phyloP scores from a whole-genome alignment of 2,888 invertebrate species.

The Punctoribates punctum region DNA sequence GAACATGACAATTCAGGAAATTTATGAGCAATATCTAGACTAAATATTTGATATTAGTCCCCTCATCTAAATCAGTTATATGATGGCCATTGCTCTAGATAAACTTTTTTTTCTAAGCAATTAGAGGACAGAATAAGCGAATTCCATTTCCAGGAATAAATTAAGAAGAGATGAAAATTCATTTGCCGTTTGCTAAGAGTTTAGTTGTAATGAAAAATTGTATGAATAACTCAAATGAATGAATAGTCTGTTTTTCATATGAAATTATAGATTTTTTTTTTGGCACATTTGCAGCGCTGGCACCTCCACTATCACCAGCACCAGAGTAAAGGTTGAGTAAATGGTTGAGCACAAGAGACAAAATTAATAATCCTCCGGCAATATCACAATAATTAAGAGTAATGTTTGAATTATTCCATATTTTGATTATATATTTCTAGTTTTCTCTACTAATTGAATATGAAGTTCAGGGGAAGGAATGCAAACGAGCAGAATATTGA shows the following conservation, averaged over 20 bases:
- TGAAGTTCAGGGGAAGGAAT: not conserved
- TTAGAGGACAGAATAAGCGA: no score
- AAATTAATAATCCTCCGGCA: constrained; percentile 25
- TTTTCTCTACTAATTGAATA: not conserved
- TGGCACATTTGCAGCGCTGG: not conserved
- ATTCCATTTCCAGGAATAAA: not conserved
- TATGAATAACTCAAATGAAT: not conserved
- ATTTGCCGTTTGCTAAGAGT: no score
- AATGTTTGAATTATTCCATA: not conserved
- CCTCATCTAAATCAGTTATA: no score
- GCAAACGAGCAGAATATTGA: not conserved
- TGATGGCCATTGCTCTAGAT: no score
- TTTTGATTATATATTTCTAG: not conserved
- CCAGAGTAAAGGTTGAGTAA: not conserved
- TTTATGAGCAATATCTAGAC: no score
- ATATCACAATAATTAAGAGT: constrained; percentile 27
- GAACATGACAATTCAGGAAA: no score
- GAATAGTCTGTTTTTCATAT: not conserved
- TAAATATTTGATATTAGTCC: no score
- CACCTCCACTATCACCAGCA: not conserved
- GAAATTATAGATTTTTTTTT: constrained; percentile 7
- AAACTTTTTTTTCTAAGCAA: no score
- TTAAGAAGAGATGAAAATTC: not conserved
- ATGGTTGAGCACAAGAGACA: not conserved
- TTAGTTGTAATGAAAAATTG: not conserved